These are phyloP conservation scores for Pilophorus perplexus DNA, from an alignment of 2,888 invertebrate species.

Conservation along the genomic window DNA sequence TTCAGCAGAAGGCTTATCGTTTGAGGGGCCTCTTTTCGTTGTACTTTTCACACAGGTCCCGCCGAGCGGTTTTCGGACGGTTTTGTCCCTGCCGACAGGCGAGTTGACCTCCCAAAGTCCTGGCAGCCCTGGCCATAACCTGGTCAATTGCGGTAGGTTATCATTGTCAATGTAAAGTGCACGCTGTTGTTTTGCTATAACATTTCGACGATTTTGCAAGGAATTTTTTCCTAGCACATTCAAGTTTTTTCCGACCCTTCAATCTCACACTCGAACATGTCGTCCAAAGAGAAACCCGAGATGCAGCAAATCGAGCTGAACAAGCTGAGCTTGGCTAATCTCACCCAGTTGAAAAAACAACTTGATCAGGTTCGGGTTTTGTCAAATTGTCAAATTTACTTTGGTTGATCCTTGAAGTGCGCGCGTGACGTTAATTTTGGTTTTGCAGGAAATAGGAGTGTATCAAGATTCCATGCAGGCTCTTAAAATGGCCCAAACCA, in stretches of 20 bases:
- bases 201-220: too few relatives aligned
- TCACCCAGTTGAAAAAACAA: conserved; percentile 81
- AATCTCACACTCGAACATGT: conserved; percentile 17
- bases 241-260: neutral
- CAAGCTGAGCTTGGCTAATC: conserved; percentile 69
- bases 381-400: neutral
- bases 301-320: conserved; percentile 45
- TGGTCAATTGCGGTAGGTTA: too few relatives aligned
- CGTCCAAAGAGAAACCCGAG: conserved; percentile 44
- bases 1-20: too few relatives aligned
- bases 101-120: too few relatives aligned
- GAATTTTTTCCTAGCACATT: neutral
- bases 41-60: too few relatives aligned
- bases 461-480: conserved; percentile 88
- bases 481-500: conserved; percentile 83
- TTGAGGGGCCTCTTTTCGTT: too few relatives aligned
- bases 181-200: too few relatives aligned
- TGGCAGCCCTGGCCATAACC: too few relatives aligned
- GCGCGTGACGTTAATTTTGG: neutral
- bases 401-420: neutral
- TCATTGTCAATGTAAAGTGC: too few relatives aligned
- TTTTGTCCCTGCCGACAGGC: too few relatives aligned
- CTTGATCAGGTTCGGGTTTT: conserved; percentile 67
- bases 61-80: too few relatives aligned
- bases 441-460: conserved; percentile 72